These are phyloP conservation scores for Mesaphorura yosii DNA, from an alignment of 1,140 invertebrate genomes.

Conservation along the genomic window DNA sequence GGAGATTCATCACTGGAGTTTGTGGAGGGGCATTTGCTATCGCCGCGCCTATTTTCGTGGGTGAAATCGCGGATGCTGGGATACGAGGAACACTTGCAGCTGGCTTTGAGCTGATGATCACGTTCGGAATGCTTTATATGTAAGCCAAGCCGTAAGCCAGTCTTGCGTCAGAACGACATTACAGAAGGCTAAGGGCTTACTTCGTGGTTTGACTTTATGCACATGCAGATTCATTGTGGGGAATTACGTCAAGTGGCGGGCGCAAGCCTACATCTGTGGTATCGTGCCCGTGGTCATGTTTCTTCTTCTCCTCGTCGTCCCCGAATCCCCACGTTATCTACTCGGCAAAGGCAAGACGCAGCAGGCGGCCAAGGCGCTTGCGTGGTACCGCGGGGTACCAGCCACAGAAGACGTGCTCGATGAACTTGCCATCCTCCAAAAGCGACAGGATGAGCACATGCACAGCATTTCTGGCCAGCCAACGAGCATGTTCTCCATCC, in stretches of 20 bases:
- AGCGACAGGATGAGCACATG: neutral
- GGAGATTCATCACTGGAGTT: conserved; percentile 44
- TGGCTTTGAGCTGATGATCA: conserved; percentile 54
- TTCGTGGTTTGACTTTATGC: neutral
- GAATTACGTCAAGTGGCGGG: conserved; percentile 4
- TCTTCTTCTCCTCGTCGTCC: conserved; percentile 8
- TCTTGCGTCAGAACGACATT: neutral
- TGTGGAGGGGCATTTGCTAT: conserved; percentile 47
- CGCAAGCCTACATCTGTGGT: conserved; percentile 6
- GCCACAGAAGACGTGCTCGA: conserved; percentile 1
- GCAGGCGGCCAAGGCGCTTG: conserved; percentile 4
- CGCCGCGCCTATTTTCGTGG: conserved; percentile 51
- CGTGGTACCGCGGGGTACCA: conserved; percentile 4
- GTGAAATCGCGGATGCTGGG: conserved; percentile 52
- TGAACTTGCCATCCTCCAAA: neutral
- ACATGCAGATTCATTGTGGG: conserved; percentile 1
- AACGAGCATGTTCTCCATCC: neutral
- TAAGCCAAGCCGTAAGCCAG: neutral
- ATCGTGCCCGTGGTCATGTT: conserved; percentile 9
- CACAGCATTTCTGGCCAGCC: neutral
- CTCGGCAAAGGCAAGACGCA: conserved; percentile 6
- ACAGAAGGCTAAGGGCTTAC: neutral
- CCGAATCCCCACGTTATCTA: conserved; percentile 17
- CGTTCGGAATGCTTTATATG: conserved; percentile 38
- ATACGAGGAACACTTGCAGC: conserved; percentile 57